Evolutionary conservation across 2,113 vertebrate genomes (phyloP), one percentile per base, ranked within the genome.

Genomic region (Cynocephalus volans): DNA sequence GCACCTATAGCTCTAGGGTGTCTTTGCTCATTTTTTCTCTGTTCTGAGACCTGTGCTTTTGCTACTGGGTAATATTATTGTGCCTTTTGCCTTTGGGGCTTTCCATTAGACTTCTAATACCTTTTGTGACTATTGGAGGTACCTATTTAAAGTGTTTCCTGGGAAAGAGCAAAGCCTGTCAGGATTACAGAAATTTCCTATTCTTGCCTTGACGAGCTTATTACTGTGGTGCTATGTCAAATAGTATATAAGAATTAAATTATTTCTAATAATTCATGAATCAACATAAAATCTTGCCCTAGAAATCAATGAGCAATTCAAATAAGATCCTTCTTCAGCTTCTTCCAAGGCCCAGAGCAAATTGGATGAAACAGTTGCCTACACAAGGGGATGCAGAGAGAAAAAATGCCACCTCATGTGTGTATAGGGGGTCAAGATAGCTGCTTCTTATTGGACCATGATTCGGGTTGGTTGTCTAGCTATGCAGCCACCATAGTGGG

Each of bases 351-450:
- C 10, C 67, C n/a, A 56, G 45, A 36, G 45, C 33, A 73, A 79
- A 77, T 1, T 18, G 1, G 11, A 23, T 56, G 17, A 83, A 36
- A 81, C 26, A 50, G 9, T 3, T 48, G 8, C 33, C 73, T 31
- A 5, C 0, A 56, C 8, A 8, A 1, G 33, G 0, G 0, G 2
- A 73, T 65, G 7, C n/a, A 28, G 17, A 6, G 52, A 64, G 24
- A 52, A 8, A 84, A 88, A 62, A 12, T 83, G n/a, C 48, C 54
- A 2, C 8, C 12, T 18, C 24, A 2, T 4, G 0, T 33, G 6
- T 64, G 18, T 33, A 36, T 54, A 41, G 5, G 3, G 15, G 48
- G 15, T 15, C 1, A 62, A 75, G 41, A 62, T 9, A 10, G 0
- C 11, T 45, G 13, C 33, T 85, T 48, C 14, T 58, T 45, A 12